Conservation (phyloP, 1,140 invertebrate species). For the Battus philenor region DNA sequence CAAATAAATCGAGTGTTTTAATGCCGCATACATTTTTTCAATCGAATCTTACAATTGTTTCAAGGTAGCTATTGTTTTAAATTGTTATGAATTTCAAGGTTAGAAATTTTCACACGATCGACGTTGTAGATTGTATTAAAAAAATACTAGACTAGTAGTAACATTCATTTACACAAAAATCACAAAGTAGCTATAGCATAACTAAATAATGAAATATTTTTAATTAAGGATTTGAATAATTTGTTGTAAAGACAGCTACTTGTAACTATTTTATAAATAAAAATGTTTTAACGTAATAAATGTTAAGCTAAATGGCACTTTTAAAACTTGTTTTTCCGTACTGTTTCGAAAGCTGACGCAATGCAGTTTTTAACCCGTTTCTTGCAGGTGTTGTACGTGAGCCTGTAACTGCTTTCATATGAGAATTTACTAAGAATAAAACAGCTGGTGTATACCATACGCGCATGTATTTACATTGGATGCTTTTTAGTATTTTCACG, state of each 20-base stretch:
- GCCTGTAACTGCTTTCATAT: slow-evolving; percentile 12
- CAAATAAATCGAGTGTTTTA: background rate
- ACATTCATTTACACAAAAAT: too few relatives aligned
- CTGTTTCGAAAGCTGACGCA: slow-evolving; percentile 47
- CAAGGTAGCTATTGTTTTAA: slow-evolving; percentile 1
- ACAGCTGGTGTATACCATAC: too few relatives aligned
- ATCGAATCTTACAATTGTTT: slow-evolving; percentile 10
- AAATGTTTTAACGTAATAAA: slow-evolving; percentile 4
- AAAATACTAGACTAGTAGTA: too few relatives aligned
- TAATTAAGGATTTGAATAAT: too few relatives aligned
- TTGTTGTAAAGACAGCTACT: too few relatives aligned
- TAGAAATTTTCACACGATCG: slow-evolving; percentile 4
- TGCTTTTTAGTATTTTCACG: too few relatives aligned
- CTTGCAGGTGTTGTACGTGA: slow-evolving; percentile 24
- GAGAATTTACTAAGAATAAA: too few relatives aligned
- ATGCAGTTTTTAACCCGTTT: slow-evolving; percentile 51
- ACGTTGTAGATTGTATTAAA: too few relatives aligned
- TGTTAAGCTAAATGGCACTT: slow-evolving; percentile 21
- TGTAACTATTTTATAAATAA: slow-evolving; percentile 4
- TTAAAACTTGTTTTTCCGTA: slow-evolving; percentile 35
- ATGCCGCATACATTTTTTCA: background rate
- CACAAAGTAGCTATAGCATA: too few relatives aligned
- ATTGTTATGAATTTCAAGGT: slow-evolving; percentile 5
- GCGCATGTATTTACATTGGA: too few relatives aligned
- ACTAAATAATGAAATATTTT: too few relatives aligned